Base-by-base conservation (phyloP, 2,797 vertebrate species). In the Cossypha polioptera region DNA sequence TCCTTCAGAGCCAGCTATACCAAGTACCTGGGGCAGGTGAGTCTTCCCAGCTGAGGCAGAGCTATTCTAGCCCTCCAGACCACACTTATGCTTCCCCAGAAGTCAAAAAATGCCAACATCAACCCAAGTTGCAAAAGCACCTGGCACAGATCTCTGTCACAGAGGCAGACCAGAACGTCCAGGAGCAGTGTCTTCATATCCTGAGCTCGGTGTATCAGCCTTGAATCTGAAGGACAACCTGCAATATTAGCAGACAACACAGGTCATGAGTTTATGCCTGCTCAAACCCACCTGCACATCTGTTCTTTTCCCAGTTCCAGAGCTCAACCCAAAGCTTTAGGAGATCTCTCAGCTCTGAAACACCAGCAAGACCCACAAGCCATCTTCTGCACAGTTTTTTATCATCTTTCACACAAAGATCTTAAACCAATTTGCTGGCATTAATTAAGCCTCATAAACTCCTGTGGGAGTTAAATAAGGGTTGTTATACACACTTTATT, bases 401-500 rank as follows among this genome's bases (percentile, higher is more conserved):
- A 81, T 82, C 55, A 35, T 51, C 58, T 90, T 92, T 86, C 69
- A 84, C 38, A 29, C 43, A 33, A 38, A 68, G 35, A 75, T 87
- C 42, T 90, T 85, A 83, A 92, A 51, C 33, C 25, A 71, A 80
- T 71, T 91, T 89, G 9, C 61, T 89, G 72, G 43, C 16, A 76
- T 86, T 86, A 72, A 86, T 84, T 90, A 90, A 94, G 31, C 25
- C 18, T 82, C 48, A 43, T 36, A 66, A 71, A 76, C 40, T 95
- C 74, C 63, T 40, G 36, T 58, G 63, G 28, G 71, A 87, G 26
- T 67, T 82, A 89, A 90, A 81, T 78, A 86, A 78, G 90, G 35
- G 77, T 75, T 84, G 73, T 71, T 92, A 67, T 24, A 54, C 19
- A 42, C 17, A 40, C 24, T 85, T 79, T 24, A 85, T 45, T 74